Base-by-base conservation (phyloP, 2,888 invertebrate species). In the Entomobrya proxima region DNA sequence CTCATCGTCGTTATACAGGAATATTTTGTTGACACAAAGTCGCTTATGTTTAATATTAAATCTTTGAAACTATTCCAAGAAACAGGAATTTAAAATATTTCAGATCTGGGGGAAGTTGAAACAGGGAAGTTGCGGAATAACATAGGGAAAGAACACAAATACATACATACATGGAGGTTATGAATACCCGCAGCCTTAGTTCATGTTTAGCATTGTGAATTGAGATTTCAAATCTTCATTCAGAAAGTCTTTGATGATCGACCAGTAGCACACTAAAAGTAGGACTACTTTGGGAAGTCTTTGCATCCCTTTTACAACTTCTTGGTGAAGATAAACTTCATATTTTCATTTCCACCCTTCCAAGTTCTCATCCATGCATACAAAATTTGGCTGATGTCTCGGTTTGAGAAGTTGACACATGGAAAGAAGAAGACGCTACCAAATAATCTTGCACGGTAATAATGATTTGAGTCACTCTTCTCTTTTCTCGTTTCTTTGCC, bases 361-460 rank as follows among this genome's bases (percentile, higher is more conserved):
- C 44, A 58, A 81, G 35, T 37, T n/a, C 64, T 50, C 82, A 82
- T 44, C 82, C 82, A 82, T 82, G 82, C 82, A 82, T 82, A 82
- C 82, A 47, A 82, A 82, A 82, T 82, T 74, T 72, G 75, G 82
- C 82, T 82, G 75, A 82, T 82, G 82, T 82, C 82, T 82, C 82
- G 82, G 82, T 75, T 75, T 64, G 52, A 58, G 61, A 82, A 74
- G 82, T 75, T 82, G 82, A 82, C 74, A 78, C 64, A 40, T 55
- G 55, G 58, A 50, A 52, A 64, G 35, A 76, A 55, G 76, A 69
- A 69, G 69, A 44, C 64, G 64, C 32, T 40, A 37, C 47, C 32
- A 35, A 74, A 50, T 74, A 74, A 52, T 74, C 74, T 74, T 74
- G 74, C 74, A 74, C 50, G 35, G 30, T 30, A 78, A 78, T 78